Conservation (phyloP, 2,797 vertebrate genomes). For the Menidia menidia region DNA sequence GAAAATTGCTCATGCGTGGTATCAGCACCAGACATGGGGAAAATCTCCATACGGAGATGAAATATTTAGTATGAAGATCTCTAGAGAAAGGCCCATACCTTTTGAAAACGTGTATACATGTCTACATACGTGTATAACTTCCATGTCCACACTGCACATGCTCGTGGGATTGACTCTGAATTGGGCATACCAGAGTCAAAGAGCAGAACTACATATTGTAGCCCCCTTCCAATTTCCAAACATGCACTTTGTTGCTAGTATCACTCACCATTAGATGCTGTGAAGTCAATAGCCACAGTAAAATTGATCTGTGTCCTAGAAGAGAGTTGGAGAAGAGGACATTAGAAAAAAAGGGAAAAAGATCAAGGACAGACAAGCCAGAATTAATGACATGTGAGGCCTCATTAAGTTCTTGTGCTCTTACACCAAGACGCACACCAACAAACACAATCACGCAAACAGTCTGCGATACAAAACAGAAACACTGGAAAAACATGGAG, state of each 20-base stretch:
- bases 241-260: slow-evolving; percentile 39
- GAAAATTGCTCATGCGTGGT: neutral
- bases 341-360: slow-evolving; percentile 27
- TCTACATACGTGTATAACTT: slow-evolving; percentile 8
- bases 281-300: slow-evolving; percentile 98
- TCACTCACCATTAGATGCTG: slow-evolving; percentile 95
- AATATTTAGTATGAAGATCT: slow-evolving; percentile 16
- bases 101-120: slow-evolving; percentile 2
- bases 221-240: neutral
- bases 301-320: slow-evolving; percentile 96
- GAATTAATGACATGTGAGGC: slow-evolving; percentile 30
- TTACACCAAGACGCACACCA: slow-evolving; percentile 5
- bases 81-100: slow-evolving; percentile 18
- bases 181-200: slow-evolving; percentile 47
- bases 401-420: slow-evolving; percentile 33
- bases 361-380: slow-evolving; percentile 37
- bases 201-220: slow-evolving; percentile 44
- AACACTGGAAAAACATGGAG: too few species aligned
- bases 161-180: slow-evolving; percentile 48
- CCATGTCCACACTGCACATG: slow-evolving; percentile 2
- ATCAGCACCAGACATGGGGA: neutral
- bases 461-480: neutral
- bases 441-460: slow-evolving; percentile 3
- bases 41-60: neutral
- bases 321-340: slow-evolving; percentile 39